phyloP scores from a whole-genome alignment of 2,888 invertebrate species.

The Willowsia nigromaculata region DNA sequence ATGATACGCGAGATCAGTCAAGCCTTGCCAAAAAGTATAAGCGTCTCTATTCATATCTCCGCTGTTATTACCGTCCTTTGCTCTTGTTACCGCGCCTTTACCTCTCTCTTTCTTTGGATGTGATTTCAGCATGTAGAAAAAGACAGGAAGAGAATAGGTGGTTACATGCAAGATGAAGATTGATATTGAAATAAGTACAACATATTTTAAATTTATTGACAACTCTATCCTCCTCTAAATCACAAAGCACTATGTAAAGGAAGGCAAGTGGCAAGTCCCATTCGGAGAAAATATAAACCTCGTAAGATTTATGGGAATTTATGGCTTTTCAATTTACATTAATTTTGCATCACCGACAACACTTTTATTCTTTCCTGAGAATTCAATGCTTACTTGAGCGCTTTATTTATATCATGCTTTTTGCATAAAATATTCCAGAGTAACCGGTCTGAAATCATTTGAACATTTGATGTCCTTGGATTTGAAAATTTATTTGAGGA shows the following conservation, averaged over 20 bases:
- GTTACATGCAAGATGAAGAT: slow-evolving; percentile 11
- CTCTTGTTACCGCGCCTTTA: not conserved
- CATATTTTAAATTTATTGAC: slow-evolving; percentile 49
- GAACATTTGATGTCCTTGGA: not conserved
- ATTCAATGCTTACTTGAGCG: not conserved
- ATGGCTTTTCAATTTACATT: slow-evolving; percentile 36
- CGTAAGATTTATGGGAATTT: slow-evolving; percentile 38
- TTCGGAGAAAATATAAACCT: not conserved
- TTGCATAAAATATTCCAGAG: not conserved
- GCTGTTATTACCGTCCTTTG: not conserved
- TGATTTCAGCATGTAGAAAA: not conserved
- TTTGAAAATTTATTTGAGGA: not conserved
- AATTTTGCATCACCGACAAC: not conserved
- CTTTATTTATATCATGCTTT: not conserved
- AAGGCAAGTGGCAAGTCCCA: not conserved
- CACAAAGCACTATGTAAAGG: not conserved
- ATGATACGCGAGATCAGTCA: slow-evolving; percentile 58
- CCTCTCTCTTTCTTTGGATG: not conserved
- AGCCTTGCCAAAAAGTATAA: slow-evolving; percentile 37
- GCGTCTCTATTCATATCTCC: not conserved
- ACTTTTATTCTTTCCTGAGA: too few relatives aligned
- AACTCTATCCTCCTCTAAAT: not conserved
- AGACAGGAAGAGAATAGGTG: not conserved
- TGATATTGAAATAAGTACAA: slow-evolving; percentile 41
- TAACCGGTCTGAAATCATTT: not conserved